Conservation (phyloP, 2,888 invertebrate species). For the Cinara cedri region DNA sequence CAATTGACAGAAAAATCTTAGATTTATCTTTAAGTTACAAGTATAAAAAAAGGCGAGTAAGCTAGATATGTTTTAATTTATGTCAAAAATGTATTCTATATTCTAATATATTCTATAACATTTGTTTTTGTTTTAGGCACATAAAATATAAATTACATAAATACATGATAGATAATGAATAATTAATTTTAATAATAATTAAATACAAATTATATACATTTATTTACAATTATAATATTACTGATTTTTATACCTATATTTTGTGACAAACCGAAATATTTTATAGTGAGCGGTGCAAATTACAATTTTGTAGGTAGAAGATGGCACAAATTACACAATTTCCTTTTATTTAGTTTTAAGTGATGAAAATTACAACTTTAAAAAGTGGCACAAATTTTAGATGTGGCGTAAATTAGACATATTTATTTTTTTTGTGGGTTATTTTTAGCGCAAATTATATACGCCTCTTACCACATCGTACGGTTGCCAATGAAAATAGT, state of each 20-base stretch:
- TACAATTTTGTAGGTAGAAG: neutral
- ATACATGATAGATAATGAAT: no score
- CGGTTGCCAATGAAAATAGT: no score
- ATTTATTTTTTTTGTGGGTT: no score
- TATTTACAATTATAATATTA: neutral
- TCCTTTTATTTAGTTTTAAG: neutral
- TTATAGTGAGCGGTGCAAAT: neutral
- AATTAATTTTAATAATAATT: no score
- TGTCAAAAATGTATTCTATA: no score
- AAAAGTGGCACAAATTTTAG: slow-evolving; percentile 8
- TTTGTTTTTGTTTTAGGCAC: no score
- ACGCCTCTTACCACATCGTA: no score
- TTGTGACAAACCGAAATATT: neutral
- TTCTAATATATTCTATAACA: no score
- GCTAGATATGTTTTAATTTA: neutral
- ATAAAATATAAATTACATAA: no score
- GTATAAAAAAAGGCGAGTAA: neutral
- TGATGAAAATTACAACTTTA: neutral
- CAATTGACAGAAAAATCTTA: neutral
- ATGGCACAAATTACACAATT: neutral
- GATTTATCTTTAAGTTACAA: neutral
- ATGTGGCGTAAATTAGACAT: no score
- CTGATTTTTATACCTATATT: neutral
- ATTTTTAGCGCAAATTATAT: no score
- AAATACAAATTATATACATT: neutral